Evolutionary conservation across 2,113 vertebrate species (phyloP).

Genomic region (Neolamprologus modestus): DNA sequence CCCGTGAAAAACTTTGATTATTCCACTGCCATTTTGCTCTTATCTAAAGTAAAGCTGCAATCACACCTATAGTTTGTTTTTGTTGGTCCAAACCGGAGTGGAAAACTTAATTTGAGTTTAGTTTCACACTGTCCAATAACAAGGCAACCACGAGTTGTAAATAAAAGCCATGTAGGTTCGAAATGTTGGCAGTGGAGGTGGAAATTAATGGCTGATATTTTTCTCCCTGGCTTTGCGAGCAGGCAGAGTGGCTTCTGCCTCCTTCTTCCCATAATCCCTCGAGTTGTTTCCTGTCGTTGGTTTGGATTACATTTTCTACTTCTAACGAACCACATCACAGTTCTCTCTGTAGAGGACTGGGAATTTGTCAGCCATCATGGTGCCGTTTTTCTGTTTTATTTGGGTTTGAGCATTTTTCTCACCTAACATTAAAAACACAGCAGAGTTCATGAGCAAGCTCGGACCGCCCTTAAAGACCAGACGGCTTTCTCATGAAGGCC

Average conservation of each 20-base stretch:
- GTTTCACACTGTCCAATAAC: conserved; percentile 32
- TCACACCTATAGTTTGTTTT: conserved; percentile 60
- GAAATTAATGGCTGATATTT: neutral
- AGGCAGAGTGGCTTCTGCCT: neutral
- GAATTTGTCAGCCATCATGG: neutral
- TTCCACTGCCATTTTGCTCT: conserved; percentile 5
- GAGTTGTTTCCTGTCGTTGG: neutral
- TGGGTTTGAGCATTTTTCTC: neutral
- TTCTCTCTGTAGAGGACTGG: neutral
- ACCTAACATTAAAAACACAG: neutral
- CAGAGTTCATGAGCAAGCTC: neutral
- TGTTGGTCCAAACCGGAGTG: conserved; percentile 26
- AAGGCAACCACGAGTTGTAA: conserved; percentile 23
- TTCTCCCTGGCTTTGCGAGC: neutral
- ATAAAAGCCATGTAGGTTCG: conserved; percentile 17
- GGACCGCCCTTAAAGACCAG: neutral
- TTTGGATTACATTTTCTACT: conserved; percentile 19
- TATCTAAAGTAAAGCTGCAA: conserved; percentile 42
- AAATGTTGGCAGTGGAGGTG: conserved; percentile 26
- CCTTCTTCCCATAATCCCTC: conserved; percentile 22
- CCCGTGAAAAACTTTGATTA: conserved; percentile 28
- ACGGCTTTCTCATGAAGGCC: neutral
- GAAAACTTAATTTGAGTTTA: conserved; percentile 41
- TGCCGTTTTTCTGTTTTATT: neutral
- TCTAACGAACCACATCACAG: conserved; percentile 28